Evolutionary conservation across 2,113 vertebrate genomes (phyloP).

Genomic region (Thunnus thynnus): DNA sequence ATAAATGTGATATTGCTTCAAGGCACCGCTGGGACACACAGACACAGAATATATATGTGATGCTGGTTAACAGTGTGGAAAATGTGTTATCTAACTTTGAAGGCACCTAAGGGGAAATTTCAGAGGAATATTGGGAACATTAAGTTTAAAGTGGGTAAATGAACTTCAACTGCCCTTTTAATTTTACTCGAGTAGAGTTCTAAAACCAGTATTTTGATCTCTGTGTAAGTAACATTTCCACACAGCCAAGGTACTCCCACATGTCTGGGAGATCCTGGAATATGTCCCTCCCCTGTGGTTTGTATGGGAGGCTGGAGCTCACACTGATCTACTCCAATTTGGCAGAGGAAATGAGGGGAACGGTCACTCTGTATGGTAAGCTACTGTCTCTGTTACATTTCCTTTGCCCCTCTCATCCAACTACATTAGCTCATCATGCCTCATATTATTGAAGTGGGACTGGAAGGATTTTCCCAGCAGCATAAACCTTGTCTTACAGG

Average conservation of each 20-base stretch:
- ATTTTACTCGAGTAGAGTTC: not conserved
- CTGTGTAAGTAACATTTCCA: not conserved
- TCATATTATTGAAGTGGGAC: constrained; percentile 16
- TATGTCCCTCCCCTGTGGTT: constrained; percentile 22
- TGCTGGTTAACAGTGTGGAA: constrained; percentile 28
- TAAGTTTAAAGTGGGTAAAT: constrained; percentile 24
- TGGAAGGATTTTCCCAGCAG: constrained; percentile 34
- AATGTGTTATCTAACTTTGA: constrained; percentile 16
- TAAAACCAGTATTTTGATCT: constrained; percentile 14
- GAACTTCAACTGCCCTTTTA: constrained; percentile 17
- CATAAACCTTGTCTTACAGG: constrained; percentile 39
- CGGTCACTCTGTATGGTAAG: constrained; percentile 31
- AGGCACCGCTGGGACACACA: constrained; percentile 10
- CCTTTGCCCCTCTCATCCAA: constrained; percentile 33
- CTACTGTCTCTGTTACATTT: constrained; percentile 53
- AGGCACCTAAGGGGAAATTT: constrained; percentile 6
- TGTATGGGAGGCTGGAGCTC: constrained; percentile 40
- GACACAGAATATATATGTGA: not conserved
- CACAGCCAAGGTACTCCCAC: constrained; percentile 1
- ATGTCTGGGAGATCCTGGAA: constrained; percentile 36
- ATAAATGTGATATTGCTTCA: constrained; percentile 15
- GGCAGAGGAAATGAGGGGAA: constrained; percentile 38
- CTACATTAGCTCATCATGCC: constrained; percentile 33
- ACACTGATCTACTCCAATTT: constrained; percentile 58
- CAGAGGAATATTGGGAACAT: constrained; percentile 9